Percentiles rank a stretch among this genome's conserved stretches.
These are phyloP conservation scores for Gymnoscopelus microlampas DNA, from an alignment of 2,797 vertebrate genomes.

Conservation along the genomic window DNA sequence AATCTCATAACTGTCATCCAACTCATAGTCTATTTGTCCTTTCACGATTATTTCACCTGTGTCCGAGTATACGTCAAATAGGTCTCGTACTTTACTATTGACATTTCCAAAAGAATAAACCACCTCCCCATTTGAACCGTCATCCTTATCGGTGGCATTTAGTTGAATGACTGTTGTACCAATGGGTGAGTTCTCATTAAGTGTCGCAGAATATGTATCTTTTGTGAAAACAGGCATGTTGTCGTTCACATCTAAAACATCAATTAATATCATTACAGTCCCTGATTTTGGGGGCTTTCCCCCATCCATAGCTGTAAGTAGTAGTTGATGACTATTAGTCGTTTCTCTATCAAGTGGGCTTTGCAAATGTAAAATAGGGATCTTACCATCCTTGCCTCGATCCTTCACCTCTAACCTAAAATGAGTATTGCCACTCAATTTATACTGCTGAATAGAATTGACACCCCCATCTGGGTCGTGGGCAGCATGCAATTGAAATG, in stretches of 20 bases:
- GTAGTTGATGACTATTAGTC: constrained; percentile 51
- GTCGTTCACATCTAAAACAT: constrained; percentile 80
- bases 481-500: constrained; percentile 79
- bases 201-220: constrained; percentile 41
- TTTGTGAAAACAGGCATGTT: constrained; percentile 79
- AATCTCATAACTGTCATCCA: constrained; percentile 58
- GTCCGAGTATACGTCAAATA: constrained; percentile 46
- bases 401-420: constrained; percentile 77
- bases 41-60: constrained; percentile 70
- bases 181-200: constrained; percentile 68
- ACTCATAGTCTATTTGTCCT: constrained; percentile 61
- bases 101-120: constrained; percentile 58
- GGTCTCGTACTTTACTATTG: constrained; percentile 23
- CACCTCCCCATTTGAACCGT: constrained; percentile 55
- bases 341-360: constrained; percentile 79
- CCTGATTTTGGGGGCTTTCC: constrained; percentile 78
- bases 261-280: constrained; percentile 54
- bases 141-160: constrained; percentile 65
- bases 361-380: constrained; percentile 72
- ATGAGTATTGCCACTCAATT: constrained; percentile 68
- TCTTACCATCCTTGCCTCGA: constrained; percentile 73
- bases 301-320: constrained; percentile 76
- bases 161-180: constrained; percentile 57
- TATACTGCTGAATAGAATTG: constrained; percentile 72
- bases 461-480: constrained; percentile 77